Evolutionary conservation across 2,888 invertebrate genomes (phyloP), one percentile per base, ranked within the genome.

Genomic region (Slavum lentiscoides): DNA sequence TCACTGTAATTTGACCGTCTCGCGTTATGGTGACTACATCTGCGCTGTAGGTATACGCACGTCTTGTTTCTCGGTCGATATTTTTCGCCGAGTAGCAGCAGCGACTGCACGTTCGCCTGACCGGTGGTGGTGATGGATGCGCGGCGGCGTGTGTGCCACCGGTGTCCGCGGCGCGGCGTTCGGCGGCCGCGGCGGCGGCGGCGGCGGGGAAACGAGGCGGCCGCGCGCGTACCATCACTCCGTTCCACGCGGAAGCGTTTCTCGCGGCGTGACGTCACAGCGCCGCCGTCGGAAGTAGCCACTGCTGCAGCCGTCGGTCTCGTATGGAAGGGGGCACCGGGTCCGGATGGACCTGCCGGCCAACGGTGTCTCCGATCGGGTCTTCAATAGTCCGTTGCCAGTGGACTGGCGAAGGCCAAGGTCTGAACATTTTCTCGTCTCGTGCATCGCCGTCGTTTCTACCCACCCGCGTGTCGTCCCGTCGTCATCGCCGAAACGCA

Each of bases 301-400:
- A 58, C 74, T 30, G 30, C 64, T 30, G 30, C 30, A 30, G 4
- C 30, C 30, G 30, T 30, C 30, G 30, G 30, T 30, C 74, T 64
- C n/a, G 4, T 37, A 67, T 64, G 66, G 75, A 64, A 75, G 64
- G 75, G 69, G 62, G 70, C 61, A 53, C 70, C 77, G 69, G 61
- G 77, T n/a, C 70, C 53, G 62, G 77, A 80, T 72, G 77, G 70
- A 80, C 70, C 70, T 55, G 77, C 55, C 77, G 70, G 23, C 69
- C 77, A 70, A 64, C 77, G 77, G 62, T 70, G 77, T 70, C 77
- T 77, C 61, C 70, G 62, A 80, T 62, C 77, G 62, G 64, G 15
- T 77, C 77, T 80, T 80, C 77, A 80, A 80, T 80, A 80, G 77
- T 80, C 77, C 77, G 77, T 77, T 61, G 77, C 69, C 69, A 69